A percentile compares a stretch with the other conserved stretches of the same genome.
Conservation (phyloP, 2,888 invertebrate species). For the Drosophila meridiana region DNA sequence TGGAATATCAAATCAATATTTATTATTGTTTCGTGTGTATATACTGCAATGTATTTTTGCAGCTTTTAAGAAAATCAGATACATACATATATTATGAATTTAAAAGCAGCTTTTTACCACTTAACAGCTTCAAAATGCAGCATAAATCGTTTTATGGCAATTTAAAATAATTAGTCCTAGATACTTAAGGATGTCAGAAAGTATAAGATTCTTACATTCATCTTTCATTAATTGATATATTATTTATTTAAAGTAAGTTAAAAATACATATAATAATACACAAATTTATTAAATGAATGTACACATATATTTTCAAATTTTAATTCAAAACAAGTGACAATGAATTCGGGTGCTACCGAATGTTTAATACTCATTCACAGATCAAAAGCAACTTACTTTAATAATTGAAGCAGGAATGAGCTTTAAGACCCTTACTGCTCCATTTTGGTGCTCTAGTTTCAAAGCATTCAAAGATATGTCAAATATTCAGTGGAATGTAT, state of each 20-base stretch:
- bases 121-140: slow-evolving; percentile 1
- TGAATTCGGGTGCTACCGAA: not conserved
- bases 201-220: not conserved
- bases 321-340: not conserved
- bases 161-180: slow-evolving; percentile 4
- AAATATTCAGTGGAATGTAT: too few species aligned
- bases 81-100: not conserved
- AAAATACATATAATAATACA: not conserved
- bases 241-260: not conserved
- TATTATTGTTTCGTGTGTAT: slow-evolving; percentile 17
- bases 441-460: too few species aligned
- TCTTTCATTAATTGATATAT: not conserved
- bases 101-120: not conserved
- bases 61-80: slow-evolving; percentile 2
- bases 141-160: slow-evolving; percentile 22
- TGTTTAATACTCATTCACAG: not conserved
- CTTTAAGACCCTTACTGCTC: too few species aligned
- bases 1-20: not conserved
- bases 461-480: too few species aligned
- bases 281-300: not conserved
- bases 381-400: too few species aligned
- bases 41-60: slow-evolving; percentile 17
- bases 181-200: not conserved
- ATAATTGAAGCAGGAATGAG: too few species aligned
- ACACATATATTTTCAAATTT: not conserved